phyloP scores from a whole-genome alignment of 2,888 invertebrate species.

The Rotaria socialis region DNA sequence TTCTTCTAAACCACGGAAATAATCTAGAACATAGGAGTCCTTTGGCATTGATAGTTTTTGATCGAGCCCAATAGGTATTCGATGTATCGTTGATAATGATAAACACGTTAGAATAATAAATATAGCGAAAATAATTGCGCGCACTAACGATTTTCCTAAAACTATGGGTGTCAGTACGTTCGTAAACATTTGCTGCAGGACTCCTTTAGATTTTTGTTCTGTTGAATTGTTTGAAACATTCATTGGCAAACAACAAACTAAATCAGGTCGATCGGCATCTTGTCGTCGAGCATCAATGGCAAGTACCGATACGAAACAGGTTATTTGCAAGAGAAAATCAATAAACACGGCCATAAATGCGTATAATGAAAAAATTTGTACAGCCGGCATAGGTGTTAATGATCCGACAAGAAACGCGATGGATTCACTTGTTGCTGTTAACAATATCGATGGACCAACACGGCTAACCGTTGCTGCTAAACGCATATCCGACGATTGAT shows the following conservation, averaged over 20 bases:
- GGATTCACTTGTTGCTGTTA: slow-evolving; percentile 87
- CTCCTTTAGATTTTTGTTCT: slow-evolving; percentile 4
- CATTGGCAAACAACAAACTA: slow-evolving; percentile 37
- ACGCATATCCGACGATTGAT: slow-evolving; percentile 74
- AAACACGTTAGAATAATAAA: slow-evolving; percentile 87
- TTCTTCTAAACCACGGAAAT: slow-evolving; percentile 75
- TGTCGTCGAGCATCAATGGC: slow-evolving; percentile 80
- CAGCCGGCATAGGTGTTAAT: slow-evolving; percentile 93
- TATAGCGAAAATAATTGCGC: slow-evolving; percentile 61
- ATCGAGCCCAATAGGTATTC: slow-evolving; percentile 88
- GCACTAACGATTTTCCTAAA: slow-evolving; percentile 11
- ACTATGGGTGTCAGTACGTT: slow-evolving; percentile 37
- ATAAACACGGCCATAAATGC: slow-evolving; percentile 91
- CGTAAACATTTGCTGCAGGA: slow-evolving; percentile 42
- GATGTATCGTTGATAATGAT: slow-evolving; percentile 78
- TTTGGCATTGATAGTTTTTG: slow-evolving; percentile 92
- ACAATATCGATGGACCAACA: slow-evolving; percentile 91
- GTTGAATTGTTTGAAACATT: not conserved
- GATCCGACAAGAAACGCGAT: slow-evolving; percentile 94
- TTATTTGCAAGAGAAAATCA: slow-evolving; percentile 89
- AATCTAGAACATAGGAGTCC: slow-evolving; percentile 86
- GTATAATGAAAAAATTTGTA: slow-evolving; percentile 88
- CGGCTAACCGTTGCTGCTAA: slow-evolving; percentile 83
- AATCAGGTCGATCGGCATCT: slow-evolving; percentile 59
- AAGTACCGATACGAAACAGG: slow-evolving; percentile 86